These are phyloP conservation scores for Mormyrops boulengeri DNA, from an alignment of 2,797 vertebrate genomes.

Conservation along the genomic window DNA sequence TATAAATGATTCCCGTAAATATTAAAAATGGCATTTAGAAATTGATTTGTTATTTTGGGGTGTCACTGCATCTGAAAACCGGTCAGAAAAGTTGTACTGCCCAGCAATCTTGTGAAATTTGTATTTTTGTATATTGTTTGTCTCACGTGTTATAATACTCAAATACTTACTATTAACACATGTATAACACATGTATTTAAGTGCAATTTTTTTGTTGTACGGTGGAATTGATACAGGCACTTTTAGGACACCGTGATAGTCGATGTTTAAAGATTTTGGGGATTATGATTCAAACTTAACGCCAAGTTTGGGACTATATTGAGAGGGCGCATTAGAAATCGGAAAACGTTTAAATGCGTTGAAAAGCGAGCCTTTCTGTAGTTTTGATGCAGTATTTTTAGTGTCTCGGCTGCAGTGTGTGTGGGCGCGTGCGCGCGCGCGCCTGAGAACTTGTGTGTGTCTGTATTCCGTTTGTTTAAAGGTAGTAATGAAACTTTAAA, in stretches of 20 bases:
- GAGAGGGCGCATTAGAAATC: neutral
- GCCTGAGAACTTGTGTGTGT: neutral
- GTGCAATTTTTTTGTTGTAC: slow-evolving; percentile 21
- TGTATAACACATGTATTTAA: slow-evolving; percentile 15
- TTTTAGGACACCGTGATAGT: slow-evolving; percentile 8
- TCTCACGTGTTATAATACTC: slow-evolving; percentile 1
- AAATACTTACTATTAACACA: neutral
- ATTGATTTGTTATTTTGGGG: neutral
- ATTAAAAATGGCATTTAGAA: neutral
- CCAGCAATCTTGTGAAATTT: slow-evolving; percentile 7
- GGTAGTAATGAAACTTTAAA: slow-evolving; percentile 40
- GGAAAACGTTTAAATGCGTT: neutral
- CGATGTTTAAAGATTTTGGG: neutral
- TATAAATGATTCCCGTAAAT: neutral
- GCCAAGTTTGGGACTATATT: neutral
- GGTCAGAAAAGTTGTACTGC: neutral
- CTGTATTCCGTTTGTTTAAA: slow-evolving; percentile 35
- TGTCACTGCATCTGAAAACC: neutral
- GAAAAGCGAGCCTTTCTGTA: neutral
- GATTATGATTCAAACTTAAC: neutral
- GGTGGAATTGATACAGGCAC: slow-evolving; percentile 12
- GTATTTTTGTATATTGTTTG: slow-evolving; percentile 6
- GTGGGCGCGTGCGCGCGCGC: slow-evolving; percentile 2
- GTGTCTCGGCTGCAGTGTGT: slow-evolving; percentile 19
- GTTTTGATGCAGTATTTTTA: slow-evolving; percentile 19